Base-by-base conservation (phyloP, 2,888 invertebrate species). In the Agrotis segetum region DNA sequence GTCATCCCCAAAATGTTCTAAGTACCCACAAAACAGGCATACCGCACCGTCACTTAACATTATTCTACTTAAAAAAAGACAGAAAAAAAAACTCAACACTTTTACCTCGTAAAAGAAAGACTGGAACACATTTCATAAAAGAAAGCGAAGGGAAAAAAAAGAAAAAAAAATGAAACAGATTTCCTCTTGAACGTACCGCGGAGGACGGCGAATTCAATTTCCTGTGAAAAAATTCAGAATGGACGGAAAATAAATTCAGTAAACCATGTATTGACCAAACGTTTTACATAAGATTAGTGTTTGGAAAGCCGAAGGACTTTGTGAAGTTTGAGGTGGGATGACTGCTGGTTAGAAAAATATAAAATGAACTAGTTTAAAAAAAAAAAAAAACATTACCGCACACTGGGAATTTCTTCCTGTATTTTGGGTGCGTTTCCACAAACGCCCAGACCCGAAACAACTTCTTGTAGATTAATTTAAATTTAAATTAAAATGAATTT, bases 151-250 rank as follows among this genome's bases (percentile, higher is more conserved):
- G 55, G 52, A 71, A 73, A 61, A 52, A 40, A 55, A 55, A 67
- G 67, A 67, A 62, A 75, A 79, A 77, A 77, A 84, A 81, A 75
- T 62, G 21, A 63, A 80, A 75, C 69, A 70, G 72, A 67, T 83
- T 84, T 71, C 60, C 74, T 80, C 58, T 53, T 59, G 74, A 75
- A 81, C 76, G 71, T 78, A 71, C 74, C 86, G 82, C 86, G 87
- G 81, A 82, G 87, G 85, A 79, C 87, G 87, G 87, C 85, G 89
- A 91, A 92, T 92, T 90, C 93, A 93, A 93, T 93, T 93, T 93
- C 92, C 92, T 89, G 88, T 85, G 87, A 88, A 92, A 93, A 92
- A 92, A 90, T 88, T 73, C 83, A 85, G 88, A 87, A 88, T 83
- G 70, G 74, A 72, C 66, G 75, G 44, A 62, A 75, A 77, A 76